A percentile compares a stretch with the other conserved stretches of the same genome.
Conservation (phyloP, 2,113 vertebrate species). For the Melierax canorus region DNA sequence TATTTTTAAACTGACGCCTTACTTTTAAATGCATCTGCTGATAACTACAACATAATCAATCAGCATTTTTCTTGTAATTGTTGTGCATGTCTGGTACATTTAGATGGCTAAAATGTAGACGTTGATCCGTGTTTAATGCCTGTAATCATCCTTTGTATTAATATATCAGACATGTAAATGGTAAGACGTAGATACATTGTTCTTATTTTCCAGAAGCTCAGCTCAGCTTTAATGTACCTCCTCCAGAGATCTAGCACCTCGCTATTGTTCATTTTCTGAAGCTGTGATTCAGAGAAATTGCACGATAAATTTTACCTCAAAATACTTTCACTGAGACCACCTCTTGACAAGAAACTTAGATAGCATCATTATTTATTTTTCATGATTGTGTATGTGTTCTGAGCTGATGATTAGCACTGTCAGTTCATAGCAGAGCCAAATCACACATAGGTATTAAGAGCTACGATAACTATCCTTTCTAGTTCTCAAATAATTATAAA, state of each 20-base stretch:
- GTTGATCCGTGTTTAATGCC: constrained; percentile 19
- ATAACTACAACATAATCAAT: constrained; percentile 51
- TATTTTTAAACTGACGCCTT: constrained; percentile 48
- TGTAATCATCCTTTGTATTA: constrained; percentile 33
- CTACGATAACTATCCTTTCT: not conserved
- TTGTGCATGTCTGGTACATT: not conserved
- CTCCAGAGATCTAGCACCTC: not conserved
- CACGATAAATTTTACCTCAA: not conserved
- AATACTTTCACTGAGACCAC: not conserved
- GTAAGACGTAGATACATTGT: not conserved
- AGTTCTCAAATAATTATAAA: not conserved
- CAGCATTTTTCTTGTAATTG: constrained; percentile 57
- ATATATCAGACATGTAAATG: not conserved
- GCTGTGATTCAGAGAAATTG: not conserved
- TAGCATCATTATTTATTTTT: not conserved
- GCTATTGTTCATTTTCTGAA: not conserved
- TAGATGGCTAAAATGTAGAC: constrained; percentile 5
- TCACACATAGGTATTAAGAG: not conserved
- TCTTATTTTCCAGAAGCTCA: constrained; percentile 9
- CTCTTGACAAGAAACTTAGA: not conserved
- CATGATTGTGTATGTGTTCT: not conserved
- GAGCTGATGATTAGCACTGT: not conserved
- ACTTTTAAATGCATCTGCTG: constrained; percentile 53
- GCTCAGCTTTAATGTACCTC: not conserved
- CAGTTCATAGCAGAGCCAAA: not conserved